Base-by-base conservation (phyloP, 2,888 invertebrate genomes). In the Hypena proboscidalis region DNA sequence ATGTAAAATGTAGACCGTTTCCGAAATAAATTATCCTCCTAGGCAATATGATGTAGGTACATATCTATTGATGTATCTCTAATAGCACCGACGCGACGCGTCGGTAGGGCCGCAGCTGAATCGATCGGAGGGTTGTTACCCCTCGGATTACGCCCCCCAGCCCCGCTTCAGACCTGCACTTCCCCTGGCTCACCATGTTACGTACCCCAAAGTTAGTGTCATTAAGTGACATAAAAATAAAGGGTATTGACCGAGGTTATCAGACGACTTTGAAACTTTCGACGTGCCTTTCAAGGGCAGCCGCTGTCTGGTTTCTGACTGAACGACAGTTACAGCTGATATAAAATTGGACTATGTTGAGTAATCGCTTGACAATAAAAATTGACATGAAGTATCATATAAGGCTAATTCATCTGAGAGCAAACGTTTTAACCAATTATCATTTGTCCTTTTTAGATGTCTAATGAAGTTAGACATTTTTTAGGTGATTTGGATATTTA, bases 211-310 rank as follows among this genome's bases (percentile, higher is more conserved):
- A 60, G 36, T 56, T 61, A 44, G 37, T 41, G 38, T 52, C 54
- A 50, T 64, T 51, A 61, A 63, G 53, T 68, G 56, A 66, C 65
- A 63, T 62, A 27, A 50, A 57, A 71, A n/a, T 17, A 61, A 50
- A 57, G 72, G 62, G 73, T 74, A 62, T 73, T 80, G 79, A 77
- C 74, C 77, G 62, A 70, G 62, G 63, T 77, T 67, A 61, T 60
- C 62, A 60, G 46, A 57, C 60, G 74, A 77, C 74, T 77, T 80
- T 77, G 74, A 77, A 79, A 80, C 58, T 77, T 73, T 55, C 14
- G 33, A 30, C 23, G 23, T 29, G 26, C n/a, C n/a, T n/a, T n/a
- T n/a, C n/a, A n/a, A n/a, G n/a, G n/a, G n/a, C n/a, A n/a, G n/a
- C n/a, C n/a, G n/a, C n/a, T n/a, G n/a, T n/a, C n/a, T n/a, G n/a